Conservation (phyloP, 1,140 invertebrate genomes). For the Plodia interpunctella region DNA sequence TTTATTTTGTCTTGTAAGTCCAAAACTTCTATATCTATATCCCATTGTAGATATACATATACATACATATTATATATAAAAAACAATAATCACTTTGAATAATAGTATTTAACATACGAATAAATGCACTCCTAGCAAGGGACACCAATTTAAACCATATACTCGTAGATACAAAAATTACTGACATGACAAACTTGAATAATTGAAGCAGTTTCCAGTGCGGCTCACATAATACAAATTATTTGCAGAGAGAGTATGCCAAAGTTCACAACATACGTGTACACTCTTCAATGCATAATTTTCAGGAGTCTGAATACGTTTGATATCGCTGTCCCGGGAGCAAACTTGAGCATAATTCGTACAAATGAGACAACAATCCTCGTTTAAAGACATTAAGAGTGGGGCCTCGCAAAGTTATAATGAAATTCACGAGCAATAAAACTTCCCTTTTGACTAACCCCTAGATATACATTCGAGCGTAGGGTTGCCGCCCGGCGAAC, state of each 20-base stretch:
- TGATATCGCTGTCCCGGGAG: constrained; percentile 21
- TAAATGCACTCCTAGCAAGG: too few species aligned
- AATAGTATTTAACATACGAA: too few species aligned
- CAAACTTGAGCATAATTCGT: constrained; percentile 50
- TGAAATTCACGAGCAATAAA: constrained; percentile 76
- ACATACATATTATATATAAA: too few species aligned
- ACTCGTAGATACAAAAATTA: too few species aligned
- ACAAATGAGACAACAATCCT: constrained; percentile 71
- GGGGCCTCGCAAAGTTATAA: constrained; percentile 67
- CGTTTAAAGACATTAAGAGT: constrained; percentile 61
- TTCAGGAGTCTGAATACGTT: neutral
- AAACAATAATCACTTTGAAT: too few species aligned
- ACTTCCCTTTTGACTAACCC: constrained; percentile 68
- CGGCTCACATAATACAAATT: neutral
- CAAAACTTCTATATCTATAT: too few species aligned
- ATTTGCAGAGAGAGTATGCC: too few species aligned
- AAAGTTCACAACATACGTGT: neutral
- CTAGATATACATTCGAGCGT: constrained; percentile 59
- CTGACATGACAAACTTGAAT: too few species aligned
- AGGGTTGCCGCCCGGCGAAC: constrained; percentile 34
- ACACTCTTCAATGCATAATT: neutral
- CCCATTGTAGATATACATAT: too few species aligned
- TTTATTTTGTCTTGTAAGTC: too few species aligned
- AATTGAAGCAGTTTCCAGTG: neutral
- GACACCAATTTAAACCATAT: too few species aligned